Conservation (phyloP, 1,140 invertebrate species). For the Eriocheir sinensis region DNA sequence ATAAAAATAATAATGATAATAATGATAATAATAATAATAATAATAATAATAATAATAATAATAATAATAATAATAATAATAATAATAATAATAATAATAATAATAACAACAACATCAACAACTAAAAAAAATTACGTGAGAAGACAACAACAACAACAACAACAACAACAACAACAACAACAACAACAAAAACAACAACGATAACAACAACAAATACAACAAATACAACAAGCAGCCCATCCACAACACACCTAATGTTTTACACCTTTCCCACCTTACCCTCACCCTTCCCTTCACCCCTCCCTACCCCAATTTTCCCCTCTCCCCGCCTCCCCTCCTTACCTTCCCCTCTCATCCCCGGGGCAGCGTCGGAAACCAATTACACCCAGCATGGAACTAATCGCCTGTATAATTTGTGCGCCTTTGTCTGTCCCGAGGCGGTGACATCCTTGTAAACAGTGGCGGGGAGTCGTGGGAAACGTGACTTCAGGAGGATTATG, state of each 20-base stretch:
- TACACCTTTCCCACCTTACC: not conserved
- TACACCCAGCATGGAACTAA: constrained; percentile 70
- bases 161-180: not conserved
- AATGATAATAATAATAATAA: not conserved
- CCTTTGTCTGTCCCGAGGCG: constrained; percentile 50
- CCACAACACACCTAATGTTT: not conserved
- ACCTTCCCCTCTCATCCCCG: not conserved
- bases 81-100: constrained; percentile 30
- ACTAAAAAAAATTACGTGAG: not conserved
- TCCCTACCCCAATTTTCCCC: not conserved
- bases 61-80: not conserved
- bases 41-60: not conserved
- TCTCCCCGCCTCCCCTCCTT: not conserved
- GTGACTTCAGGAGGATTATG: not conserved
- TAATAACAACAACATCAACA: not conserved
- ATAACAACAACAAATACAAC: not conserved
- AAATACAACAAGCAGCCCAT: not conserved
- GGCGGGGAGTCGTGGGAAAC: not conserved
- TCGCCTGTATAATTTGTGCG: constrained; percentile 66
- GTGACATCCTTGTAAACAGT: constrained; percentile 56
- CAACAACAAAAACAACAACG: not conserved
- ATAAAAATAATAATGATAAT: not conserved
- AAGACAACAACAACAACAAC: not conserved
- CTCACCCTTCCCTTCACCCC: too few relatives aligned
- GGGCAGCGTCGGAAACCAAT: constrained; percentile 47